Percentiles rank a stretch among this genome's conserved stretches.
These are phyloP conservation scores for Catostylus mosaicus DNA, from an alignment of 30 jellyfish, hydroid and myxozoan genomes.

Conservation along the genomic window DNA sequence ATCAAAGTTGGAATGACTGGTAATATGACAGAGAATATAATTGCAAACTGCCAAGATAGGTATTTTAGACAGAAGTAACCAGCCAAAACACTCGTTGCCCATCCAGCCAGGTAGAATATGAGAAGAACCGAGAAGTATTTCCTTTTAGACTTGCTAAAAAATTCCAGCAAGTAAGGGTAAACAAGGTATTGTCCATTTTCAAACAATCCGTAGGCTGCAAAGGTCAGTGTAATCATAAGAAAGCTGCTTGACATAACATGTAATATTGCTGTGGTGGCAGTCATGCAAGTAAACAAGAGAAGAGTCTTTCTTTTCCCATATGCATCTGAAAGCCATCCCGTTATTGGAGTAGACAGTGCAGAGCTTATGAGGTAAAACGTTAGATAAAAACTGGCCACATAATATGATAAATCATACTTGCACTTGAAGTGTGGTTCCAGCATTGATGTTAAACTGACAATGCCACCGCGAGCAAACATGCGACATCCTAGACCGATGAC, in stretches of 20 bases:
- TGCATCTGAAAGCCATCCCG: neutral
- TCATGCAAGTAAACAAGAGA: neutral
- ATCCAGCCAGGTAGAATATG: neutral
- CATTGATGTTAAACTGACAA: neutral
- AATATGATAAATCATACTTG: neutral
- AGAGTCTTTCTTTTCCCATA: neutral
- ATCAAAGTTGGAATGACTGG: neutral
- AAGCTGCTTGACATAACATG: neutral
- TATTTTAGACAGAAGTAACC: neutral
- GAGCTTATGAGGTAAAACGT: neutral
- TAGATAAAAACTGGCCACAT: neutral
- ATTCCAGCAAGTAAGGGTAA: neutral
- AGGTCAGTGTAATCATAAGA: neutral
- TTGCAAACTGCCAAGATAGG: neutral
- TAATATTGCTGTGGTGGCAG: neutral
- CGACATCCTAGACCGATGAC: neutral
- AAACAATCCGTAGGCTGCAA: neutral
- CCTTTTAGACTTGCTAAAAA: neutral
- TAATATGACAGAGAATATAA: neutral
- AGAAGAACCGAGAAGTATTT: neutral
- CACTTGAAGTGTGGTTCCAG: neutral
- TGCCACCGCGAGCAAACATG: neutral
- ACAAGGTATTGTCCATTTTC: neutral
- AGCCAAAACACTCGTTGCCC: neutral
- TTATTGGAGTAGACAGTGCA: neutral